Conservation (phyloP, 2,888 invertebrate genomes). For the Eupithecia dodoneata region DNA sequence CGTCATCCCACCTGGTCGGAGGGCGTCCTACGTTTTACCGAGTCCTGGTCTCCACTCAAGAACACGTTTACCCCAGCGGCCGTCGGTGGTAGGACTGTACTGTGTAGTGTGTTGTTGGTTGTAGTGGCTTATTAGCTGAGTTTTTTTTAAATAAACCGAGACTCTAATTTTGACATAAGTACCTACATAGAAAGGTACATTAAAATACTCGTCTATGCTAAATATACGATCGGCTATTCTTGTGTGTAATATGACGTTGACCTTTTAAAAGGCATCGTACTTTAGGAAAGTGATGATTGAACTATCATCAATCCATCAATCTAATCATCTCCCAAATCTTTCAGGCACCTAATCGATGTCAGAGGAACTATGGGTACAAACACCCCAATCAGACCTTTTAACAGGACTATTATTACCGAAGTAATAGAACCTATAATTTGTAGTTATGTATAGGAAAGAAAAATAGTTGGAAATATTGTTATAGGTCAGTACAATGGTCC, state of each 20-base stretch:
- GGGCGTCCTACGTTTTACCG: too few species aligned
- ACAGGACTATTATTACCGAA: constrained; percentile 35
- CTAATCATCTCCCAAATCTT: constrained; percentile 19
- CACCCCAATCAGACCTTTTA: constrained; percentile 31
- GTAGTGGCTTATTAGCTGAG: background rate
- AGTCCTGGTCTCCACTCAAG: too few species aligned
- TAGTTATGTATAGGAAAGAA: constrained; percentile 50
- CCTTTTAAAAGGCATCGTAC: background rate
- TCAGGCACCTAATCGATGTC: constrained; percentile 25
- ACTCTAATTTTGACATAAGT: background rate
- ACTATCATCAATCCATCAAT: constrained; percentile 36
- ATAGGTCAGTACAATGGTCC: constrained; percentile 68
- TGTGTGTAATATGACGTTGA: background rate
- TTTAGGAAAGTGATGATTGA: background rate
- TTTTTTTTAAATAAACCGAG: background rate
- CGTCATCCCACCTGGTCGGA: too few species aligned
- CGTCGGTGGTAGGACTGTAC: background rate
- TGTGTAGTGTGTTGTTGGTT: background rate
- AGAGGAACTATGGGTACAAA: constrained; percentile 14
- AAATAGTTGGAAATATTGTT: constrained; percentile 72
- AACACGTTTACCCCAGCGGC: too few species aligned
- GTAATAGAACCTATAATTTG: constrained; percentile 27
- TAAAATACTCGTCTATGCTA: background rate
- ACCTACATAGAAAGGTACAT: background rate
- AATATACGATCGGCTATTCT: background rate